These are phyloP conservation scores for Campylomormyrus tamandua DNA, from an alignment of 2,113 vertebrate genomes.

Conservation along the genomic window DNA sequence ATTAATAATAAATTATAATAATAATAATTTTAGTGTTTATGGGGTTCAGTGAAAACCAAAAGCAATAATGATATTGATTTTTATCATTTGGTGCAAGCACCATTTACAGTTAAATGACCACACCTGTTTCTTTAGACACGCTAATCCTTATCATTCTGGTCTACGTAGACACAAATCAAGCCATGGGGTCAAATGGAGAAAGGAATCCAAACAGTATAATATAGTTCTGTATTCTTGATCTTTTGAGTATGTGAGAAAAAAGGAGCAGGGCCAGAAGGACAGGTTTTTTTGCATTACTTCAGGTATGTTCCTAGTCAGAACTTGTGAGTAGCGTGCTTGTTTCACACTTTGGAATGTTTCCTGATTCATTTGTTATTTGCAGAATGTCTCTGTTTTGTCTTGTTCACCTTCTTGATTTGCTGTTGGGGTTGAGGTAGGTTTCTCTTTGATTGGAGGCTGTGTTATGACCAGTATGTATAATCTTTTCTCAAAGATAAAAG, in stretches of 20 bases:
- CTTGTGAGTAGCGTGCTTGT: not conserved
- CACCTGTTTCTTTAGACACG: conserved; percentile 6
- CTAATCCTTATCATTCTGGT: conserved; percentile 36
- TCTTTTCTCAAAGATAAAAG: not conserved
- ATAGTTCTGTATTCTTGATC: not conserved
- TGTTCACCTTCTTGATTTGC: not conserved
- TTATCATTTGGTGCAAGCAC: not conserved
- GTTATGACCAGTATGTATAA: not conserved
- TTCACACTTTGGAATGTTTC: not conserved
- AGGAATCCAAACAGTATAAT: conserved; percentile 9
- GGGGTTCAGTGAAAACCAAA: not conserved
- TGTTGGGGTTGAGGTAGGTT: not conserved
- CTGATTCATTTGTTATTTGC: not conserved
- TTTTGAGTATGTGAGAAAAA: not conserved
- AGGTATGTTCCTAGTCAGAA: not conserved
- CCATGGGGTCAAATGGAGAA: conserved; percentile 9
- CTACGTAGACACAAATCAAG: conserved; percentile 24
- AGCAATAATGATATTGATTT: not conserved
- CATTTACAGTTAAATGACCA: not conserved
- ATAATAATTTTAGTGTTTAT: not conserved
- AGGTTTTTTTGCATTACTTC: not conserved
- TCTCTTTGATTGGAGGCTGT: not conserved
- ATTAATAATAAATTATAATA: not conserved
- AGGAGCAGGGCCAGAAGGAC: conserved; percentile 3
- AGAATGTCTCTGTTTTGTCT: not conserved